A percentile compares a stretch with the other conserved stretches of the same genome.
These are phyloP conservation scores for Ceratina calcarata DNA, from an alignment of 1,140 invertebrate genomes.

Conservation along the genomic window DNA sequence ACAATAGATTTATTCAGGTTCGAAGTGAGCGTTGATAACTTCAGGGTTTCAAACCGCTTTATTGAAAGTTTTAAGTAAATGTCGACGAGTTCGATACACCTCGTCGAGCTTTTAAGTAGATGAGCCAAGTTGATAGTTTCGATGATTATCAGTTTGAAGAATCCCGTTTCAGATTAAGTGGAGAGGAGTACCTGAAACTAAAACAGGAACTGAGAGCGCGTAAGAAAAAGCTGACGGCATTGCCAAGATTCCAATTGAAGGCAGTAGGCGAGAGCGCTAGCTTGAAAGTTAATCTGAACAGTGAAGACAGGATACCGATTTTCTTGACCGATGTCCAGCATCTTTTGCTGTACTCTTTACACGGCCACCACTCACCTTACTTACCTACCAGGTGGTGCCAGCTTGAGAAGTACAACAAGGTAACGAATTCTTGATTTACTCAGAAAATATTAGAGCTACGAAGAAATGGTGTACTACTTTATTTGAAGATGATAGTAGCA, in stretches of 20 bases:
- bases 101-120: neutral
- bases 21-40: neutral
- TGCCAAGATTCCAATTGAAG: slow-evolving; percentile 83
- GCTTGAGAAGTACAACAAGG: slow-evolving; percentile 86
- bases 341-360: slow-evolving; percentile 88
- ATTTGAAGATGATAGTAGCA: too few relatives aligned
- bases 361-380: slow-evolving; percentile 86
- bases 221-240: slow-evolving; percentile 80
- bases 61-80: neutral
- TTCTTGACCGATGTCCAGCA: slow-evolving; percentile 91
- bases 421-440: slow-evolving; percentile 68
- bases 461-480: too few relatives aligned
- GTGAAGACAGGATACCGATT: slow-evolving; percentile 85
- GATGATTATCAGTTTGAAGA: neutral
- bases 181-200: slow-evolving; percentile 81
- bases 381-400: slow-evolving; percentile 89
- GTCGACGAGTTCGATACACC: too few relatives aligned
- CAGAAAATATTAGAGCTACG: too few relatives aligned
- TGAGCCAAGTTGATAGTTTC: neutral
- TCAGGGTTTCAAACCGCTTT: neutral
- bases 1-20: too few relatives aligned
- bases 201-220: slow-evolving; percentile 81
- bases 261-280: slow-evolving; percentile 83
- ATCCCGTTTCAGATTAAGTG: slow-evolving; percentile 66
- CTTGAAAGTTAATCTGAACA: slow-evolving; percentile 75